Evolutionary conservation across 64 coral and sea anemone species (phyloP).

Genomic region (Platygyra sinensis): DNA sequence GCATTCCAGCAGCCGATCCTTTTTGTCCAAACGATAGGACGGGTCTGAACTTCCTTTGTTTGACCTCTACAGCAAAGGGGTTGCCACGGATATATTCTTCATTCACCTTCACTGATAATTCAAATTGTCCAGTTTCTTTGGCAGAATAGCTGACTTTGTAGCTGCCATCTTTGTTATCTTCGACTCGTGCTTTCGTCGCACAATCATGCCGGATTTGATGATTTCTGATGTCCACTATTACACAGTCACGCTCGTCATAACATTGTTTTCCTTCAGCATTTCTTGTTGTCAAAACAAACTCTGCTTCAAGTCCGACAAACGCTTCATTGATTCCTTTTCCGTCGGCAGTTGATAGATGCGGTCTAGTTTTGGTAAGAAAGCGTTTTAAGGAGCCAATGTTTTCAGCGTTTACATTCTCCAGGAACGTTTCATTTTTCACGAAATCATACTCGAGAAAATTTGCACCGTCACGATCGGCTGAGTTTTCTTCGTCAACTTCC

Average conservation of each 20-base stretch:
- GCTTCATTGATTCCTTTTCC: not conserved
- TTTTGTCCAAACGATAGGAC: not conserved
- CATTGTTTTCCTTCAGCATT: too few relatives aligned
- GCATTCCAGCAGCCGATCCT: not conserved
- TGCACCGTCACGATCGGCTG: not conserved
- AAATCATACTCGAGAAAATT: not conserved
- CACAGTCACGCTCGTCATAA: too few relatives aligned
- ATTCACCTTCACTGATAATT: not conserved
- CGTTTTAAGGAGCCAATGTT: not conserved
- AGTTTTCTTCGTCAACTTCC: not conserved
- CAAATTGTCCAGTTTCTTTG: not conserved
- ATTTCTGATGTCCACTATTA: too few relatives aligned
- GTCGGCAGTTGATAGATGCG: too few relatives aligned
- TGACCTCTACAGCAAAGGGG: not conserved
- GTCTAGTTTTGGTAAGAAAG: not conserved
- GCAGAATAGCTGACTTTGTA: not conserved
- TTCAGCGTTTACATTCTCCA: not conserved
- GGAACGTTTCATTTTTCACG: not conserved
- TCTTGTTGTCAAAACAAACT: not conserved
- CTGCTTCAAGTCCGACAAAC: slow-evolving; percentile 3
- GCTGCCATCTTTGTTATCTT: not conserved
- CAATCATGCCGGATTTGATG: too few relatives aligned
- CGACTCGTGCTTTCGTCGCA: not conserved
- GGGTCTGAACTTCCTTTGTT: not conserved
- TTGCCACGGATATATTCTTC: not conserved